Percentiles rank a stretch among this genome's conserved stretches.
Conservation (phyloP, 2,888 invertebrate species). For the Arenicola marina region DNA sequence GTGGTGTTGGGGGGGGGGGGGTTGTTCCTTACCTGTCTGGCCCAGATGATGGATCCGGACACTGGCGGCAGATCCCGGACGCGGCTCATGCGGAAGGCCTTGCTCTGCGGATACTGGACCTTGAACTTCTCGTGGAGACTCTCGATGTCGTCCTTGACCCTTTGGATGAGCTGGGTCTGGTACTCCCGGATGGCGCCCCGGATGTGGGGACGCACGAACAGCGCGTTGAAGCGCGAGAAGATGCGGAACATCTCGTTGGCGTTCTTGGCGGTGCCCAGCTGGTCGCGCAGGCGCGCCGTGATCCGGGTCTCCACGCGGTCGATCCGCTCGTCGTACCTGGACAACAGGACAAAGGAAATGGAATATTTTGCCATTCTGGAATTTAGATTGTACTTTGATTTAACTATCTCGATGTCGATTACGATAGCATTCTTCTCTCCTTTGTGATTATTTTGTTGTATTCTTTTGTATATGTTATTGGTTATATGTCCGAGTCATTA, state of each 20-base stretch:
- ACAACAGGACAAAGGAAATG: background rate
- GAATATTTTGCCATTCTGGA: background rate
- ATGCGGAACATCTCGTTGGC: constrained; percentile 99
- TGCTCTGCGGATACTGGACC: constrained; percentile 94
- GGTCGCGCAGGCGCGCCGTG: constrained; percentile 95
- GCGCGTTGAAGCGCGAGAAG: constrained; percentile 93
- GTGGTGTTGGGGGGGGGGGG: no score
- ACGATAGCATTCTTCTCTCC: no score
- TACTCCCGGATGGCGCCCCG: constrained; percentile 98
- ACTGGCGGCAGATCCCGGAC: constrained; percentile 95
- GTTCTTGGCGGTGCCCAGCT: constrained; percentile 97
- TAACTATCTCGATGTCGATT: no score
- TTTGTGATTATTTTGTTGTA: no score
- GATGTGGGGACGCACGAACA: constrained; percentile 98
- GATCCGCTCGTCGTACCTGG: constrained; percentile 91
- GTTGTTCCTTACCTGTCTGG: constrained; percentile 72
- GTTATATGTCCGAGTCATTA: no score
- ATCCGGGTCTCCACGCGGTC: constrained; percentile 98
- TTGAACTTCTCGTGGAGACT: constrained; percentile 97
- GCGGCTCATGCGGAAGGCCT: constrained; percentile 87
- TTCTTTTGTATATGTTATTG: no score
- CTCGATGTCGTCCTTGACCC: constrained; percentile 99
- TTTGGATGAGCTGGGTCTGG: constrained; percentile 97
- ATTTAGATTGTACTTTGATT: no score
- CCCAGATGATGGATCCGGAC: constrained; percentile 98